Conservation (phyloP, 2,888 invertebrate genomes). For the Panzeria rudis region DNA sequence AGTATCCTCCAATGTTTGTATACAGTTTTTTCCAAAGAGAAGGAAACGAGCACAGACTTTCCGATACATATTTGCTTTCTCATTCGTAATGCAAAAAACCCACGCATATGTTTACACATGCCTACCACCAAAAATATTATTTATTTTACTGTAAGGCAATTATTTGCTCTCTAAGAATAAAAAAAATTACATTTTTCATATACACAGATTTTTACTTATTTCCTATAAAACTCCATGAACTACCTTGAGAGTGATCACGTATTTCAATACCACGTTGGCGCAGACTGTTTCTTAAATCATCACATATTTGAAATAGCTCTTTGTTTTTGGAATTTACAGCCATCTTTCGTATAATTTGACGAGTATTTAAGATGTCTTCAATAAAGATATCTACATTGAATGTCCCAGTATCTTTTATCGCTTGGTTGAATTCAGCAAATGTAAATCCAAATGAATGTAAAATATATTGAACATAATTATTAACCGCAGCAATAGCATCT, state of each 20-base stretch:
- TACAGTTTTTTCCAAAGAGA: no score
- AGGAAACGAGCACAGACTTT: no score
- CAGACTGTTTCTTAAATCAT: conserved; percentile 87
- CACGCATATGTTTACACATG: no score
- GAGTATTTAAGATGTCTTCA: conserved; percentile 87
- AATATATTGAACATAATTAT: conserved; percentile 85
- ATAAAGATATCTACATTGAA: conserved; percentile 83
- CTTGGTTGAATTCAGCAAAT: conserved; percentile 37
- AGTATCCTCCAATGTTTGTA: no score
- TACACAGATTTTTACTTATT: conserved; percentile 69
- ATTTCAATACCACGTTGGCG: conserved; percentile 87
- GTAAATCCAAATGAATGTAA: conserved; percentile 86
- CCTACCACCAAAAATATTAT: not conserved
- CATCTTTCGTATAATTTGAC: conserved; percentile 86
- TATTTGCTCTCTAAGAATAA: no score
- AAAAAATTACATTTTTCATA: not conserved
- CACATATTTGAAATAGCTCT: conserved; percentile 87
- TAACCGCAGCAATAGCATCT: conserved; percentile 85
- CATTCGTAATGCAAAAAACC: no score
- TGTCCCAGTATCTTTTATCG: not conserved
- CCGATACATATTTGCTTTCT: no score
- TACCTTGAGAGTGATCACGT: conserved; percentile 87
- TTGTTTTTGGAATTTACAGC: conserved; percentile 86
- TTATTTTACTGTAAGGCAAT: not conserved
- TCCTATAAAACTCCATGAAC: conserved; percentile 85